Evolutionary conservation across 2,797 vertebrate genomes (phyloP), one percentile per base, ranked within the genome.

Genomic region (Semaprochilodus insignis): DNA sequence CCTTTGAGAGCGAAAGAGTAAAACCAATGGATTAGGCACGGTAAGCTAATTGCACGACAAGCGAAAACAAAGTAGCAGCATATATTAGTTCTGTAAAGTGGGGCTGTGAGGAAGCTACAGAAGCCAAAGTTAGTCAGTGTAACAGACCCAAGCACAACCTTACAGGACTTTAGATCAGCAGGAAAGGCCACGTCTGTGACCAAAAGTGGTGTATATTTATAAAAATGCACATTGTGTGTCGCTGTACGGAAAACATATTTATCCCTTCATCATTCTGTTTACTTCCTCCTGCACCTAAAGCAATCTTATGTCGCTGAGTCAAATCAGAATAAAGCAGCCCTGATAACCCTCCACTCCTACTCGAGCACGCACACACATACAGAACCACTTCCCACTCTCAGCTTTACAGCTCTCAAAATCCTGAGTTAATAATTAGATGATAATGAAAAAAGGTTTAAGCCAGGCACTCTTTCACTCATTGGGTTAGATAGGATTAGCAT

Each of bases 381-480:
- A 57, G 25, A 81, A 54, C 63, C 77, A 77, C 76, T 85, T 62
- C 59, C 83, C 31, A 77, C 44, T 79, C 48, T 36, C 36, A 72
- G 81, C 85, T 90, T 91, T 88, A 83, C 87, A 72, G 89, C 89
- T 91, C 91, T 91, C 84, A 84, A 90, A 92, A 92, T 91, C 86
- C 88, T 91, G 86, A 79, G 92, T 94, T 92, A 93, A 94, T 94
- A 93, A 94, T 94, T 94, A 92, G 90, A 93, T 93, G 89, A 93
- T 92, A 92, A 93, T 91, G 90, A 91, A 92, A 93, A 83, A 92
- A 89, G 88, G 85, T 92, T 91, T 90, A 88, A 90, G 88, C 89
- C 73, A 74, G 89, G 90, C 88, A 85, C 77, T 87, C 88, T 87
- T 93, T 92, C 90, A 89, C 87, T 93, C 88, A 78, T 83, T 21